These are phyloP conservation scores for Echinometra lucunter DNA, from an alignment of 53 echinoderm and acorn worm species.

Conservation along the genomic window DNA sequence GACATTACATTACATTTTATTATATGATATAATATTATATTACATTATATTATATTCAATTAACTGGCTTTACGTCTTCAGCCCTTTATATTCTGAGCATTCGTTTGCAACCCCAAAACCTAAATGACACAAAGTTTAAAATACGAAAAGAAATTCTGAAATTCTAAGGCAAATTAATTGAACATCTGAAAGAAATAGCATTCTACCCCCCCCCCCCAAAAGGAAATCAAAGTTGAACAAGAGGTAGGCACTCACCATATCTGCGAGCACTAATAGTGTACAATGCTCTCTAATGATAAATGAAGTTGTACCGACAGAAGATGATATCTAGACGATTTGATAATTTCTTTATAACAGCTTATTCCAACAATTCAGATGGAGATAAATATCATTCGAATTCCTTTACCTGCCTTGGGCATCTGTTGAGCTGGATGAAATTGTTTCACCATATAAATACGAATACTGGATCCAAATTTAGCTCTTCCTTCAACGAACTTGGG, in stretches of 20 bases:
- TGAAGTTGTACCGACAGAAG: neutral
- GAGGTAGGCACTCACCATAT: neutral
- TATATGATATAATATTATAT: no score
- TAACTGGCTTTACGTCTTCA: no score
- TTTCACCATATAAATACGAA: neutral
- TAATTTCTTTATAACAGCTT: neutral
- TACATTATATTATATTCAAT: no score
- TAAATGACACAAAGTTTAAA: no score
- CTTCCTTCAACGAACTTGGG: neutral
- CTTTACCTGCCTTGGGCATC: neutral
- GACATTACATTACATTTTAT: no score
- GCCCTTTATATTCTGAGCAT: no score
- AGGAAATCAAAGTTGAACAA: neutral
- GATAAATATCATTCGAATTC: neutral
- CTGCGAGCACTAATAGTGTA: neutral
- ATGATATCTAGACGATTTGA: neutral
- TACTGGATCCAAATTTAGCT: constrained; percentile 8
- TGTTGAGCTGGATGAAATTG: neutral
- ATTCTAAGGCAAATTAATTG: no score
- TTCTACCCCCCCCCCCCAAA: no score
- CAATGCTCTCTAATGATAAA: neutral
- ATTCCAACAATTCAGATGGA: neutral
- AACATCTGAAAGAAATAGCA: no score
- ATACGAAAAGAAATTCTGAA: no score
- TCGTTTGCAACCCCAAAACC: no score